phyloP scores from a whole-genome alignment of 2,113 vertebrate species.

The Petrocephalus zakoni region DNA sequence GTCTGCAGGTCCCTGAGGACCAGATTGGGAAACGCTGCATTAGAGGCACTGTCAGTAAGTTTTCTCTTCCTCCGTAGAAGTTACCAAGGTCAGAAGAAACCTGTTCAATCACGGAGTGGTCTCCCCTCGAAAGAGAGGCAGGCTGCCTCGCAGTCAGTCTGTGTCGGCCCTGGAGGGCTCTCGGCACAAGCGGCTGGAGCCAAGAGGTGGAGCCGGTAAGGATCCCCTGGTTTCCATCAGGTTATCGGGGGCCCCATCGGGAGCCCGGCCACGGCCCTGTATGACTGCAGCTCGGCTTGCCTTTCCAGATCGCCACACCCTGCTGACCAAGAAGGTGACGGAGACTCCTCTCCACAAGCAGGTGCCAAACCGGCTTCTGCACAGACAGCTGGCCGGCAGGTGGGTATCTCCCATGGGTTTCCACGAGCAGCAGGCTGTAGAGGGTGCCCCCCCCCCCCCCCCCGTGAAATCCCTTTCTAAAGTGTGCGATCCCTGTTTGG shows the following conservation, averaged over 20 bases:
- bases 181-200: constrained; percentile 51
- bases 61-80: constrained; percentile 60
- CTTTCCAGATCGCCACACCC: constrained; percentile 63
- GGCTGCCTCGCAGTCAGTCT: constrained; percentile 79
- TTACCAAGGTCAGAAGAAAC: constrained; percentile 92
- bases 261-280: background rate
- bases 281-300: background rate
- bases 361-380: constrained; percentile 71
- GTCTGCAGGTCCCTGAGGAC: background rate
- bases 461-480: background rate
- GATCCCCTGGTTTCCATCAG: background rate
- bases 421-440: background rate
- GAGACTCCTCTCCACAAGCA: constrained; percentile 90
- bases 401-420: constrained; percentile 43
- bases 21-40: background rate
- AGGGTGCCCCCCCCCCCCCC: too few species aligned
- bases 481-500: background rate
- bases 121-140: constrained; percentile 73
- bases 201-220: constrained; percentile 57
- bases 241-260: background rate
- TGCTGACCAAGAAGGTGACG: constrained; percentile 80
- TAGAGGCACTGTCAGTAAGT: background rate
- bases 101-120: constrained; percentile 76
- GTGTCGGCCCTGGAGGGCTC: constrained; percentile 79
- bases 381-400: constrained; percentile 83